Base-by-base conservation (phyloP, 2,888 invertebrate genomes). In the Mythimna pallens region DNA sequence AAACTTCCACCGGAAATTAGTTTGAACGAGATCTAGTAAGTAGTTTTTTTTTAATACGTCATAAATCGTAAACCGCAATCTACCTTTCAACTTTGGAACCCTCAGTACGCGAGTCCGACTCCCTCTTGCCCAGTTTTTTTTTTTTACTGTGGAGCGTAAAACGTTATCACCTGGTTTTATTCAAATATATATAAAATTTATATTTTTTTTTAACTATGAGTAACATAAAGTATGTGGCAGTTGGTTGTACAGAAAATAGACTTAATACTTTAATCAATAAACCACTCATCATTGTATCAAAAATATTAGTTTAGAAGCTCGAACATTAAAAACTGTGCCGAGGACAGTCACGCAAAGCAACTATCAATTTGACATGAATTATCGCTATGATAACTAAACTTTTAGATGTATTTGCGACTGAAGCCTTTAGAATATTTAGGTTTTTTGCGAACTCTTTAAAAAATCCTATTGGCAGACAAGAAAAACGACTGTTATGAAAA, bases 321-420 rank as follows among this genome's bases (percentile, higher is more conserved):
- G 84, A 89, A 86, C 82, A 78, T 87, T 84, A 85, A 84, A 67
- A 92, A 92, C 78, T 88, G 85, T 91, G 92, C 85, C 93, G 90
- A 93, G 93, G 93, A 66, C 90, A 80, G 89, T 88, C 95, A 95
- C 94, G 94, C 95, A 91, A 94, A 92, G 77, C 78, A 81, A 87
- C 89, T 91, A 93, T 94, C 92, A 93, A 87, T 92, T 90, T 89
- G 88, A 90, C 88, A 88, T 89, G 86, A 87, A 88, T 87, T 84
- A 88, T 89, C 83, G 84, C 84, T 85, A 87, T 86, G 84, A 87
- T 86, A 82, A 81, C 76, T 85, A 81, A 78, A 81, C n/a, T 71
- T 70, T 74, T 68, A 30, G 34, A 71, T 66, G 25, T 73, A 62
- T 68, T 65, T 69, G 76, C 62, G 55, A 43, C 50, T 30, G 0